phyloP scores from a whole-genome alignment of 2,888 invertebrate species.

The Ellobium chinense region DNA sequence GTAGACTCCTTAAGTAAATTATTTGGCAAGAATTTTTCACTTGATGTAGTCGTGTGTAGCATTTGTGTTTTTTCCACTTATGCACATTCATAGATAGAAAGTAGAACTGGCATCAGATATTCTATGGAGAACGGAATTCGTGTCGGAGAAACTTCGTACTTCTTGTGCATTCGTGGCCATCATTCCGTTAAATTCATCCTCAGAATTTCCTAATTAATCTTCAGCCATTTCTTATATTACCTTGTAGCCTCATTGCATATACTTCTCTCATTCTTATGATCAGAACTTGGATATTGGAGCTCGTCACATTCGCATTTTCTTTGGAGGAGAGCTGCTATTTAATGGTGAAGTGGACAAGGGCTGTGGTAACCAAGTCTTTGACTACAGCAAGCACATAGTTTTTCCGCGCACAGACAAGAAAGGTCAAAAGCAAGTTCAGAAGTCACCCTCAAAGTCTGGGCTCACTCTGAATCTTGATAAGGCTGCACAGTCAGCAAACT shows the following conservation, averaged over 20 bases:
- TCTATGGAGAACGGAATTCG: too few relatives aligned
- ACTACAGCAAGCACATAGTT: conserved; percentile 72
- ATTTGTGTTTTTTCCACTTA: too few relatives aligned
- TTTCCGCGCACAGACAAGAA: conserved; percentile 32
- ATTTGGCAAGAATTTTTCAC: too few relatives aligned
- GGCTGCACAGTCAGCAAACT: background rate
- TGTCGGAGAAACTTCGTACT: too few relatives aligned
- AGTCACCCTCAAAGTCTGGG: conserved; percentile 13
- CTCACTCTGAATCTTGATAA: conserved; percentile 29
- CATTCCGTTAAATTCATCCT: too few relatives aligned
- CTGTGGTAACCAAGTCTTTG: conserved; percentile 79
- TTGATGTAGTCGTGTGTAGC: too few relatives aligned
- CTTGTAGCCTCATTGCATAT: background rate
- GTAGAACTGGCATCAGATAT: too few relatives aligned
- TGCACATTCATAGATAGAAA: too few relatives aligned
- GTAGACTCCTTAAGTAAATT: too few relatives aligned
- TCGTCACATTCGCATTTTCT: conserved; percentile 65
- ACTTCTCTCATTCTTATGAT: background rate
- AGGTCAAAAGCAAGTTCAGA: background rate
- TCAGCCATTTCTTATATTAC: background rate
- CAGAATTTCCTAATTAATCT: too few relatives aligned
- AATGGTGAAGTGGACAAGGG: conserved; percentile 77
- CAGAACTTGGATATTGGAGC: conserved; percentile 76
- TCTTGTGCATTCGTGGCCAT: too few relatives aligned
- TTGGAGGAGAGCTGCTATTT: conserved; percentile 70